phyloP scores from a whole-genome alignment of 2,888 invertebrate genomes.

The Tribolium freemani region DNA sequence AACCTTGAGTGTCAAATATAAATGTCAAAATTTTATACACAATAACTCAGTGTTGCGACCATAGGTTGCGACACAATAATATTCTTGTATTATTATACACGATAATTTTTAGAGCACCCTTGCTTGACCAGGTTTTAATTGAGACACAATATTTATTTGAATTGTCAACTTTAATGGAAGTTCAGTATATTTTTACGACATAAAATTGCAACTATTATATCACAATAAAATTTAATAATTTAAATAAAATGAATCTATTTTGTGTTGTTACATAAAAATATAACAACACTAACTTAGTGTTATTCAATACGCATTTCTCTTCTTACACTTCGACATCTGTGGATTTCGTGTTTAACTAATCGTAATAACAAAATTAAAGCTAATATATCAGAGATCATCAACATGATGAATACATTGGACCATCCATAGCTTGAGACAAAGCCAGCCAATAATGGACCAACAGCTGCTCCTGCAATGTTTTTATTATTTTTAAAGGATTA shows the following conservation, averaged over 20 bases:
- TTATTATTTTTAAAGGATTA: neutral
- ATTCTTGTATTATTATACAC: too few relatives aligned
- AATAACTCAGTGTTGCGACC: too few relatives aligned
- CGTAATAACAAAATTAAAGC: conserved; percentile 80
- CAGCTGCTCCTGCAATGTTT: conserved; percentile 81
- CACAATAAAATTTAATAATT: neutral
- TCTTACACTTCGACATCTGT: conserved; percentile 50
- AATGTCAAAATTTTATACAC: too few relatives aligned
- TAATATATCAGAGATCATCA: conserved; percentile 84
- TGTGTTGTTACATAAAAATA: neutral
- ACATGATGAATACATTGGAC: conserved; percentile 92
- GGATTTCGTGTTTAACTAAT: conserved; percentile 69
- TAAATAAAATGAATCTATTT: neutral
- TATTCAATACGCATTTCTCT: conserved; percentile 50
- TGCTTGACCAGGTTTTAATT: too few relatives aligned
- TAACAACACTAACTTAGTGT: conserved; percentile 8
- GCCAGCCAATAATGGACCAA: conserved; percentile 92
- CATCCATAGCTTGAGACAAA: conserved; percentile 83
- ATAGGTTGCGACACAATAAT: too few relatives aligned
- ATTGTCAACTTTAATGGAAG: neutral
- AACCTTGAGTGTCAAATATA: too few relatives aligned
- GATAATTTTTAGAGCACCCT: too few relatives aligned
- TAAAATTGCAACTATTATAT: neutral
- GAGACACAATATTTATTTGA: neutral
- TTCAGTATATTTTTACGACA: neutral